Conservation (phyloP, 2,113 vertebrate genomes). For the Tauraco erythrolophus region DNA sequence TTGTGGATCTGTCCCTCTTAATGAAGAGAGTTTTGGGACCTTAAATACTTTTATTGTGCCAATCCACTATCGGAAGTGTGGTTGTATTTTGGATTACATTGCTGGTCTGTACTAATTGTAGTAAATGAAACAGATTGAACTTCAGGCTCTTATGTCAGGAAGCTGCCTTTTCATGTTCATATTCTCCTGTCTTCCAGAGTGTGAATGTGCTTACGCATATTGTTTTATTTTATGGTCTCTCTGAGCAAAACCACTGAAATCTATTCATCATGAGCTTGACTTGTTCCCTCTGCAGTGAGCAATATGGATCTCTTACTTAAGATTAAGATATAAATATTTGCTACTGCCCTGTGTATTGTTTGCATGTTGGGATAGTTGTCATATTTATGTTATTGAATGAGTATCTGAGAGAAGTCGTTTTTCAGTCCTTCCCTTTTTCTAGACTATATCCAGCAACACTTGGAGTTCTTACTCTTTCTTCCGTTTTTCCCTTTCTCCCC, state of each 20-base stretch:
- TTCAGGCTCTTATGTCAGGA: background rate
- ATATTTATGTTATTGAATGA: background rate
- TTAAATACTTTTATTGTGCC: background rate
- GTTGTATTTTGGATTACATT: background rate
- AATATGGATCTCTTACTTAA: background rate
- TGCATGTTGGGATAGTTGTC: accelerated
- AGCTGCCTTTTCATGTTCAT: background rate
- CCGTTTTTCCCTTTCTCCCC: background rate
- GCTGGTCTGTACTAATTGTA: background rate
- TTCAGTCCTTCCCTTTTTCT: background rate
- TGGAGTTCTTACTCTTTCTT: background rate
- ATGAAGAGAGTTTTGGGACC: background rate
- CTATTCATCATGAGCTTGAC: background rate
- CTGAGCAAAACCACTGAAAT: background rate
- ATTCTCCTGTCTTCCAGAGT: background rate
- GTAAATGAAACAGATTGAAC: background rate
- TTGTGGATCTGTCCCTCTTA: too few species aligned
- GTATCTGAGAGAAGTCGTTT: background rate
- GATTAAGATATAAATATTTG: background rate
- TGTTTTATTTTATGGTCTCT: background rate
- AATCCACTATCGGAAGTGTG: background rate
- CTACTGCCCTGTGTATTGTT: background rate
- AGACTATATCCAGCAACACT: background rate
- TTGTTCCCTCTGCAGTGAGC: background rate
- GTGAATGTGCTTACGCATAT: background rate